phyloP scores from a whole-genome alignment of 2,797 vertebrate genomes.

The Pangasius larnaudii region DNA sequence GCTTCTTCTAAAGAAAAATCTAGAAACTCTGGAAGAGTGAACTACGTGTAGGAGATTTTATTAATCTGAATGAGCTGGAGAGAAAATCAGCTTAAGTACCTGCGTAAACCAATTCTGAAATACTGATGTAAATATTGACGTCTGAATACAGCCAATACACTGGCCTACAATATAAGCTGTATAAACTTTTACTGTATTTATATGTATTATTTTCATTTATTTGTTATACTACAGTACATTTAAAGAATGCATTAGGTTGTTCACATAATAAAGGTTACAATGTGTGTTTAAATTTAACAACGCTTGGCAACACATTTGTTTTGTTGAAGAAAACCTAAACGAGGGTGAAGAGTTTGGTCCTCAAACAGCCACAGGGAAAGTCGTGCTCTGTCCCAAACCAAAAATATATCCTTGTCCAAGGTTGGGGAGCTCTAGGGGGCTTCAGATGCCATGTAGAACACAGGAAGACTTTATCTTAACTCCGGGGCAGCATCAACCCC shows the following conservation, averaged over 20 bases:
- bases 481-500: not conserved
- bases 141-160: not conserved
- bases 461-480: not conserved
- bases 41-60: not conserved
- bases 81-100: not conserved
- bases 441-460: not conserved
- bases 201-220: not conserved
- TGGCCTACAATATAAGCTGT: too few species aligned
- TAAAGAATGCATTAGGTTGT: not conserved
- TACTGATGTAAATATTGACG: not conserved
- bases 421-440: not conserved
- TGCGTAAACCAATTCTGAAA: not conserved
- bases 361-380: not conserved
- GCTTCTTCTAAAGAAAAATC: not conserved
- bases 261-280: not conserved
- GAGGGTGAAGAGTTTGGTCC: not conserved
- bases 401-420: slow-evolving; percentile 6
- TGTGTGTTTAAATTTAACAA: not conserved
- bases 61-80: not conserved
- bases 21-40: not conserved
- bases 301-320: not conserved
- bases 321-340: not conserved
- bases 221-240: not conserved
- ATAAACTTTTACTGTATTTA: not conserved
- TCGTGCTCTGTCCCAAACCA: not conserved